phyloP scores from a whole-genome alignment of 2,888 invertebrate genomes.

The Synanthedon andrenaeformis region DNA sequence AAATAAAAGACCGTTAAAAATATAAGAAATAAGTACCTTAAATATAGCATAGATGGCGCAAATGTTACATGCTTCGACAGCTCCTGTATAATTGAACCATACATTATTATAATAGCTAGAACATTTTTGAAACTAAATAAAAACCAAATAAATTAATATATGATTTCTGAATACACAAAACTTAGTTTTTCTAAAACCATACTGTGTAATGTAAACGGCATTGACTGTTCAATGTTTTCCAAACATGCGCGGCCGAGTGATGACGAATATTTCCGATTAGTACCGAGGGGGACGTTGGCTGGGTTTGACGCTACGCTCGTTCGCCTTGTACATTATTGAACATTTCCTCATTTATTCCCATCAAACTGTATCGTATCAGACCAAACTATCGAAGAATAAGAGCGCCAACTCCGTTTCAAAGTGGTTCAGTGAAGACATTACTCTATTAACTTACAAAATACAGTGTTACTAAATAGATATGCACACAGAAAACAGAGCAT shows the following conservation, averaged over 20 bases:
- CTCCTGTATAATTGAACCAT: too few relatives aligned
- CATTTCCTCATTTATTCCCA: slow-evolving; percentile 47
- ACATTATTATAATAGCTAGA: too few relatives aligned
- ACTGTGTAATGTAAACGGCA: too few relatives aligned
- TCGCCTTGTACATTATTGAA: slow-evolving; percentile 52
- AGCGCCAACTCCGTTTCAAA: slow-evolving; percentile 27
- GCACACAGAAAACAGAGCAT: slow-evolving; percentile 28
- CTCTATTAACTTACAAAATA: slow-evolving; percentile 8
- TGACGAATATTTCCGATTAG: slow-evolving; percentile 50
- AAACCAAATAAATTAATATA: too few relatives aligned
- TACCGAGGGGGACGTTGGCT: slow-evolving; percentile 44
- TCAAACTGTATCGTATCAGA: slow-evolving; percentile 31
- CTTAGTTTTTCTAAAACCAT: too few relatives aligned
- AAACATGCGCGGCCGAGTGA: slow-evolving; percentile 16
- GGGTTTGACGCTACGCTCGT: slow-evolving; percentile 47
- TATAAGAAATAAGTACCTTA: too few relatives aligned
- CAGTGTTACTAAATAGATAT: slow-evolving; percentile 22
- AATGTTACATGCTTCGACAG: too few relatives aligned
- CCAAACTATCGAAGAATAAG: slow-evolving; percentile 28
- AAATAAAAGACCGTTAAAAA: too few relatives aligned
- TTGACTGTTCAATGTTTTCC: not conserved
- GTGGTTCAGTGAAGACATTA: slow-evolving; percentile 37
- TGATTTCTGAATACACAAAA: too few relatives aligned
- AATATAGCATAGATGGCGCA: too few relatives aligned
- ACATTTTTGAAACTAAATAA: too few relatives aligned